Conservation (phyloP, 2,888 invertebrate genomes). For the Calameuta idolon region DNA sequence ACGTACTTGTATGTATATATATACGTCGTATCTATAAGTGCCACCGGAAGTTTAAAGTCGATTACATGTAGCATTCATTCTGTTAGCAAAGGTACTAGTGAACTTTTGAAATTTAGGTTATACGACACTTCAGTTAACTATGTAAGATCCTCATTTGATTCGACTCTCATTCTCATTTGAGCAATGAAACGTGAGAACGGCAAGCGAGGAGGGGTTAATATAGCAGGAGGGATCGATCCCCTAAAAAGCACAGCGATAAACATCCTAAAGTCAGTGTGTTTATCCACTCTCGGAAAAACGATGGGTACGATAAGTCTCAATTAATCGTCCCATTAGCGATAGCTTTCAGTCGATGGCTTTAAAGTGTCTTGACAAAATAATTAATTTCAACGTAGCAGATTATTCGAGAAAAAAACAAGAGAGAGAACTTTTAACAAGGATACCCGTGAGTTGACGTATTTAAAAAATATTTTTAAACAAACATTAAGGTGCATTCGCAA, state of each 20-base stretch:
- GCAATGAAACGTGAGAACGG: neutral
- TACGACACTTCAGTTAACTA: neutral
- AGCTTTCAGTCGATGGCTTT: neutral
- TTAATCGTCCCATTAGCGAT: neutral
- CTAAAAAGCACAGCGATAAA: neutral
- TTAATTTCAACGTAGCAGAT: neutral
- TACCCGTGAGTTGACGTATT: neutral
- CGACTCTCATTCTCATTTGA: neutral
- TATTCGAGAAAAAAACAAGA: too few relatives aligned
- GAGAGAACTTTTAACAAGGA: neutral
- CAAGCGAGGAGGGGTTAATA: neutral
- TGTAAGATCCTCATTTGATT: neutral
- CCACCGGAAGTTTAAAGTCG: neutral
- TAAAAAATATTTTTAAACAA: neutral
- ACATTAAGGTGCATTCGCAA: neutral
- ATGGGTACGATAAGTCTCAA: neutral
- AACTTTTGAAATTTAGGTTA: neutral
- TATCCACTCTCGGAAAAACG: neutral
- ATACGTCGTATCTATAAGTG: neutral
- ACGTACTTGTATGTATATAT: neutral
- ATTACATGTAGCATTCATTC: neutral
- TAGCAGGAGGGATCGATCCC: neutral
- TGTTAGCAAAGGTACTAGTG: neutral
- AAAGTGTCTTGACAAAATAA: neutral
- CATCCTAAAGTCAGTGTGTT: neutral